phyloP scores from a whole-genome alignment of 2,113 vertebrate species.

The Pholis gunnellus region DNA sequence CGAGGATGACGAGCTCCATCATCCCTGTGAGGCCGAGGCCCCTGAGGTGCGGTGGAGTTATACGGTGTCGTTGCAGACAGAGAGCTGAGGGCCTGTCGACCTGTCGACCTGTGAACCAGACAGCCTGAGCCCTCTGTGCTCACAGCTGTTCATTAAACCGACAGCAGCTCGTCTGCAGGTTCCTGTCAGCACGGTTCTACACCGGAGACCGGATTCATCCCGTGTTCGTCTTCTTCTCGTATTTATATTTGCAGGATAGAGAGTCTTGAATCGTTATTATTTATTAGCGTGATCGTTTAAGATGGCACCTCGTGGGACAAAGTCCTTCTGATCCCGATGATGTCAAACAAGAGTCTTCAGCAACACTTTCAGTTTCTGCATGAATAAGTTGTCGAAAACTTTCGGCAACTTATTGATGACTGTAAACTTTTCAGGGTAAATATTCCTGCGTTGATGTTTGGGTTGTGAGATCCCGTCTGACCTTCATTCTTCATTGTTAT shows the following conservation, averaged over 20 bases:
- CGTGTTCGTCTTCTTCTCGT: neutral
- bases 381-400: neutral
- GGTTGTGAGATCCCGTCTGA: slow-evolving; percentile 1
- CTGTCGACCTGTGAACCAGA: neutral
- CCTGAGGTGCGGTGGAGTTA: too few species aligned
- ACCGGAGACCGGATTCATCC: too few species aligned
- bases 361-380: neutral
- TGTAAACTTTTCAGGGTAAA: neutral
- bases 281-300: neutral
- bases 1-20: too few species aligned
- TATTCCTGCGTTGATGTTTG: neutral
- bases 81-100: too few species aligned
- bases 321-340: neutral
- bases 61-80: too few species aligned
- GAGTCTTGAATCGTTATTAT: too few species aligned
- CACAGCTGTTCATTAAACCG: slow-evolving; percentile 4
- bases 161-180: neutral
- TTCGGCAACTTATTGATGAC: neutral
- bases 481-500: slow-evolving; percentile 29
- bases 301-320: neutral
- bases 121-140: slow-evolving; percentile 1
- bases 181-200: neutral
- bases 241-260: too few species aligned
- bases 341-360: neutral
- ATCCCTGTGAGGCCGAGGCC: too few species aligned